A percentile compares a stretch with the other conserved stretches of the same genome.
phyloP scores from a whole-genome alignment of 2,797 vertebrate species.

The Lepus oiostolus region DNA sequence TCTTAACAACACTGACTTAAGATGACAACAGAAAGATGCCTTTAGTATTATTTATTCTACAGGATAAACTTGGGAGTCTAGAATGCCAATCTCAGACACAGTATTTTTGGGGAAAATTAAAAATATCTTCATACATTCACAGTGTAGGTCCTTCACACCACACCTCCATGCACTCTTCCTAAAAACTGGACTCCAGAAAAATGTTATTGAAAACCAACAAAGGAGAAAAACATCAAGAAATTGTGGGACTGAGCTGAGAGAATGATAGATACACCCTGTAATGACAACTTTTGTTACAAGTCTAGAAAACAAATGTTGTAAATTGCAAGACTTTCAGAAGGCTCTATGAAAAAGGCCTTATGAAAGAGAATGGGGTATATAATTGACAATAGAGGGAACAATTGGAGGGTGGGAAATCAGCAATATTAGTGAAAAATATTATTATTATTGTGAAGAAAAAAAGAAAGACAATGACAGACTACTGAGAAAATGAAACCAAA shows the following conservation, averaged over 20 bases:
- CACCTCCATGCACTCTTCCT: not conserved
- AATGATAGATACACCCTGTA: not conserved
- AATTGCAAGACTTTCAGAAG: not conserved
- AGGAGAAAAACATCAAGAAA: not conserved
- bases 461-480: not conserved
- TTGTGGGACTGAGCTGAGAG: not conserved
- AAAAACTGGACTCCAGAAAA: not conserved
- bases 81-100: not conserved
- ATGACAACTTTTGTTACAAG: not conserved
- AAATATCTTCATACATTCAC: not conserved
- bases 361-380: not conserved
- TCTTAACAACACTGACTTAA: not conserved
- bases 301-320: not conserved
- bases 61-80: not conserved
- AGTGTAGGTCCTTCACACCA: not conserved
- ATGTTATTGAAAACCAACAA: constrained; percentile 34
- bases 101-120: not conserved
- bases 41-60: not conserved
- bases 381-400: not conserved
- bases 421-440: not conserved
- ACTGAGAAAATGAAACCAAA: not conserved
- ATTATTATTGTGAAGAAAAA: not conserved
- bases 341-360: not conserved
- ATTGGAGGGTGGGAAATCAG: not conserved
- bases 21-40: not conserved